These are phyloP conservation scores for Scleropages formosus DNA, from an alignment of 2,797 vertebrate genomes.

Conservation along the genomic window DNA sequence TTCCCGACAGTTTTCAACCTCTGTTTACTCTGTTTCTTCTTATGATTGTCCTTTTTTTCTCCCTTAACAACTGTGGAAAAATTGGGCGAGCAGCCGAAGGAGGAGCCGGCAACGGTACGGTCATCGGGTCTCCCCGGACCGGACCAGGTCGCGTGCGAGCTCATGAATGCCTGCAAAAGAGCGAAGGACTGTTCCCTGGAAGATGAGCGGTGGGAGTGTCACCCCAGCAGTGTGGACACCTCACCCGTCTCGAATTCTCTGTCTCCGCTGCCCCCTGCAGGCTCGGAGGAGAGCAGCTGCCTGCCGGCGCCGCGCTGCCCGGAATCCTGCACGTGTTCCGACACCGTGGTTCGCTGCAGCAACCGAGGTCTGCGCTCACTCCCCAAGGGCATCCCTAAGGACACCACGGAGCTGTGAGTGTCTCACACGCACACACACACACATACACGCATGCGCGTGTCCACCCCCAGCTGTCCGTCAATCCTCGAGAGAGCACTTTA, in stretches of 20 bases:
- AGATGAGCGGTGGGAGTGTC: neutral
- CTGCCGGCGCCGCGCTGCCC: conserved; percentile 86
- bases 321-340: conserved; percentile 87
- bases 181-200: neutral
- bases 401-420: conserved; percentile 94
- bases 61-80: conserved; percentile 29
- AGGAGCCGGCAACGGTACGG: neutral
- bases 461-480: neutral
- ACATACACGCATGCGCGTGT: conserved; percentile 6
- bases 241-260: conserved; percentile 7
- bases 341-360: conserved; percentile 91
- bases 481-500: too few relatives aligned
- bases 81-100: conserved; percentile 26
- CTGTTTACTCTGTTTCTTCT: conserved; percentile 50
- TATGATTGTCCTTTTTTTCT: conserved; percentile 46
- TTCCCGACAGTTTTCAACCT: conserved; percentile 51
- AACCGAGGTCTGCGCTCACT: conserved; percentile 83
- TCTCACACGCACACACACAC: conserved; percentile 5
- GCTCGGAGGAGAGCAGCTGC: conserved; percentile 88
- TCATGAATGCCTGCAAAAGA: conserved; percentile 13
- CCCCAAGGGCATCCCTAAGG: conserved; percentile 93
- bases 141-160: neutral
- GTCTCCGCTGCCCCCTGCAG: conserved; percentile 55
- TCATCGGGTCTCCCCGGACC: neutral
- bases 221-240: neutral